Percentiles rank a stretch among this genome's conserved stretches.
phyloP scores from a whole-genome alignment of 2,888 invertebrate species.

The Orthosia gracilis region DNA sequence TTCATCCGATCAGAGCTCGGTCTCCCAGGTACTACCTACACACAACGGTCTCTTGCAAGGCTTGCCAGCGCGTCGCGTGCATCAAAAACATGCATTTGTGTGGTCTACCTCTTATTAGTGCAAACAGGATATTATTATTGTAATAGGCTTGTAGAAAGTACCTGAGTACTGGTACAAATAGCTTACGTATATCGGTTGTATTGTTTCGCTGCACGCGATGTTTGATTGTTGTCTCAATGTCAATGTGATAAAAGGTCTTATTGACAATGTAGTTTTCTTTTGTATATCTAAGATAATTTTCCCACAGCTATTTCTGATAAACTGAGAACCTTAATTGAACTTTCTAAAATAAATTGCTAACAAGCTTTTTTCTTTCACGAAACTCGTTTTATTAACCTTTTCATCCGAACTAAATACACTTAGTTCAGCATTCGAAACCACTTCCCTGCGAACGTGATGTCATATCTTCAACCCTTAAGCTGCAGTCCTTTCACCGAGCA shows the following conservation, averaged over 20 bases:
- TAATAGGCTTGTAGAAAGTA: constrained; percentile 51
- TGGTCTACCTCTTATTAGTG: constrained; percentile 11
- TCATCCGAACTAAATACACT: background rate
- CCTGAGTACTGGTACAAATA: constrained; percentile 44
- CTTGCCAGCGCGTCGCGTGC: constrained; percentile 17
- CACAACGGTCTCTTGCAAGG: background rate
- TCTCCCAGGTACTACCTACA: too few relatives aligned
- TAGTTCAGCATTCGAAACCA: constrained; percentile 29
- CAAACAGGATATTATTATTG: constrained; percentile 55
- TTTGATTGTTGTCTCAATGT: constrained; percentile 20
- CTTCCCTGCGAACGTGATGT: constrained; percentile 16
- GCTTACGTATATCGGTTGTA: constrained; percentile 36
- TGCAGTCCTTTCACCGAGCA: constrained; percentile 39
- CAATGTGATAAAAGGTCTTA: constrained; percentile 13
- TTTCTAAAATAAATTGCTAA: background rate
- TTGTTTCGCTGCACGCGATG: constrained; percentile 55
- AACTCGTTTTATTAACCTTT: constrained; percentile 5
- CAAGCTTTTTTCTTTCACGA: background rate
- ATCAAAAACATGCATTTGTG: background rate
- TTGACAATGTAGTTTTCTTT: constrained; percentile 11
- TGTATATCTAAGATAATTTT: background rate
- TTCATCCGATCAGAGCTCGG: too few relatives aligned
- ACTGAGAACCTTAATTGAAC: background rate
- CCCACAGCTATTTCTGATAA: background rate
- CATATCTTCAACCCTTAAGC: constrained; percentile 25